Percentiles rank a stretch among this genome's conserved stretches.
These are phyloP conservation scores for Copidosoma floridanum DNA, from an alignment of 1,140 invertebrate genomes.

Conservation along the genomic window DNA sequence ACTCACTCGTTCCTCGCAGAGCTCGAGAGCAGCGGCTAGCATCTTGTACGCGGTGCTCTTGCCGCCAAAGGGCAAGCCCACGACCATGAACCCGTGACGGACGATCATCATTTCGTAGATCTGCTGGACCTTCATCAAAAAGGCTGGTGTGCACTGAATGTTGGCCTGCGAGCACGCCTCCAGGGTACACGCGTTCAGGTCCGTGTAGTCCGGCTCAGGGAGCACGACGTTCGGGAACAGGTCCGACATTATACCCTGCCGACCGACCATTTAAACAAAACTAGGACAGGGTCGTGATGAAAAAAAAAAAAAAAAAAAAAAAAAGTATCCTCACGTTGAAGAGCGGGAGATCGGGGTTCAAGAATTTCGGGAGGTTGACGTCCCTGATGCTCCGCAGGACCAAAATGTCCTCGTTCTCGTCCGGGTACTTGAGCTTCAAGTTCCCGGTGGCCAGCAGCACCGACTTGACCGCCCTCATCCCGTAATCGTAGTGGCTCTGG, in stretches of 20 bases:
- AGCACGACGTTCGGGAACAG: conserved; percentile 80
- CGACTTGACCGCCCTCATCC: conserved; percentile 85
- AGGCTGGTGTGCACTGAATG: conserved; percentile 79
- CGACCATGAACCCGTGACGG: conserved; percentile 84
- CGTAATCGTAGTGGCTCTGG: conserved; percentile 96
- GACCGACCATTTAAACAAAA: conserved; percentile 23
- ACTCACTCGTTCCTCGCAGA: conserved; percentile 76
- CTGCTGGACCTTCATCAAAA: conserved; percentile 88
- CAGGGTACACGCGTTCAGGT: conserved; percentile 58
- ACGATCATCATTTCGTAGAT: conserved; percentile 97
- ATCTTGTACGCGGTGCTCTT: conserved; percentile 78
- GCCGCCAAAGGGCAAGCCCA: conserved; percentile 88
- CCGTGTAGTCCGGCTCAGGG: conserved; percentile 68
- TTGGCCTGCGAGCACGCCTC: conserved; percentile 74
- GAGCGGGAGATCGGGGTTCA: conserved; percentile 81
- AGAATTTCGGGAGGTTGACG: conserved; percentile 91
- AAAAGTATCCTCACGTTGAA: conserved; percentile 62
- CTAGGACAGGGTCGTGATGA: background rate
- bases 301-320: background rate
- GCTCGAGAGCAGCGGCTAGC: conserved; percentile 73
- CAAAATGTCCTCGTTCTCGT: conserved; percentile 78
- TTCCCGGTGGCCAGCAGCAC: conserved; percentile 87
- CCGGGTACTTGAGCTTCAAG: conserved; percentile 84
- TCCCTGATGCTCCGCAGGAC: conserved; percentile 88
- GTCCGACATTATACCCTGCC: conserved; percentile 86